Base-by-base conservation (phyloP, 2,797 vertebrate genomes). In the Chromobotia macracanthus region DNA sequence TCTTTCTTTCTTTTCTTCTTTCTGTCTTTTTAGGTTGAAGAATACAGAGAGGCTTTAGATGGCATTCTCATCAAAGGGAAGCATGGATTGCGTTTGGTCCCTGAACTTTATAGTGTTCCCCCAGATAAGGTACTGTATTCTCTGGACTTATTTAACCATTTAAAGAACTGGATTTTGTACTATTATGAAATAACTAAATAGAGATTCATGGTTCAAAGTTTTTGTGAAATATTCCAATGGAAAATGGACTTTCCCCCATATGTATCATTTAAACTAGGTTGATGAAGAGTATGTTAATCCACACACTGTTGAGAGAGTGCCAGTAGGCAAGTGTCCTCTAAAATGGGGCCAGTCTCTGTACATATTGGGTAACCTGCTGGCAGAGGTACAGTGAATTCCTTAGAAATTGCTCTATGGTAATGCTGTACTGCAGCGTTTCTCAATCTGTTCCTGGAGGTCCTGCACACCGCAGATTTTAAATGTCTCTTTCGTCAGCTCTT, bases 261-360 rank as follows among this genome's bases (percentile, higher is more conserved):
- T 75, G 11, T 77, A 66, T 82, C 50, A 56, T 84, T 83, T 82
- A 35, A 70, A 73, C 23, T 87, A 99, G 97, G 94, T 97, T 85
- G 95, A 97, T 55, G 96, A 98, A 88, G 97, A 99, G 86, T 96
- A 94, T 82, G n/a, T 86, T 58, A 96, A 93, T 80, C 97, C 97
- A 15, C 98, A 98, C 91, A 94, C 94, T 0, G 97, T 98, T 73
- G 95, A 97, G 85, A 95, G 97, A 82, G 83, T 96, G 44, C 92
- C 97, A 0, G 85, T 95, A 94, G 98, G 98, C 1, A 98, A 97
- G 79, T 91, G 94, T 83, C 97, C 97, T 0, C 93, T 98, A 66
- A 97, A 96, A 90, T 99, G 97, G 97, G 97, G 95, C 1, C 97
- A 99, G 87, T 98, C 96, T 48, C 94, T 99, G 7, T 99, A 97